Conservation (phyloP, 2,797 vertebrate species). For the Ataeniobius toweri region DNA sequence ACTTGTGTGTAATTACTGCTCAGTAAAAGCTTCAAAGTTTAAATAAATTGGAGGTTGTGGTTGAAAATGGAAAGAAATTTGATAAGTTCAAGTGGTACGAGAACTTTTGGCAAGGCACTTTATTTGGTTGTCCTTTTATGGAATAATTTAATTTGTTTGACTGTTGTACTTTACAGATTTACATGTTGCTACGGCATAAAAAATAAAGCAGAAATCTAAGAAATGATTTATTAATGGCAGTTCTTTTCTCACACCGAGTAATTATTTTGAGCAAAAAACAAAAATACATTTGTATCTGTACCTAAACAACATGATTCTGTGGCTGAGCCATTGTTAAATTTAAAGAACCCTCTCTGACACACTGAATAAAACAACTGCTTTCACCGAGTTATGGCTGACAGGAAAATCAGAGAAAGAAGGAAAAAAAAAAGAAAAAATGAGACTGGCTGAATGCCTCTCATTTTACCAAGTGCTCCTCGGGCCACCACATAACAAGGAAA, state of each 20-base stretch:
- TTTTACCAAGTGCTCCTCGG: conserved; percentile 74
- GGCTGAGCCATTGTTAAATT: conserved; percentile 50
- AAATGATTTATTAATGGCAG: background rate
- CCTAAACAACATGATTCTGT: conserved; percentile 13
- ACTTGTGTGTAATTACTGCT: too few relatives aligned
- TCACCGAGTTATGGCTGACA: conserved; percentile 53
- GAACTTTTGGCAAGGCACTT: background rate
- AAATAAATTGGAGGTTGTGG: background rate
- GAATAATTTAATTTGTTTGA: background rate
- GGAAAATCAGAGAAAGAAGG: conserved; percentile 41
- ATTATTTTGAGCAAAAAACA: conserved; percentile 26
- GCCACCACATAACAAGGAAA: conserved; percentile 78
- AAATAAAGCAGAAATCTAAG: background rate
- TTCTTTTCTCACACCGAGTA: conserved; percentile 10
- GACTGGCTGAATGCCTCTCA: conserved; percentile 66
- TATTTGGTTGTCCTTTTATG: too few relatives aligned
- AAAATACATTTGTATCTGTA: conserved; percentile 28
- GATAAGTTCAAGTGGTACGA: background rate
- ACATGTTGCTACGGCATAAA: conserved; percentile 1
- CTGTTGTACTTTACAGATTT: conserved; percentile 21
- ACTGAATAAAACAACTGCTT: conserved; percentile 53
- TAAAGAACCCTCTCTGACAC: conserved; percentile 52
- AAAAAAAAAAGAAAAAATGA: conserved; percentile 30
- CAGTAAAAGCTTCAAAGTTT: too few relatives aligned
- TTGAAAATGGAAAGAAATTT: background rate